Evolutionary conservation across 2,797 vertebrate species (phyloP).

Genomic region (Sebastes hopkinsi): DNA sequence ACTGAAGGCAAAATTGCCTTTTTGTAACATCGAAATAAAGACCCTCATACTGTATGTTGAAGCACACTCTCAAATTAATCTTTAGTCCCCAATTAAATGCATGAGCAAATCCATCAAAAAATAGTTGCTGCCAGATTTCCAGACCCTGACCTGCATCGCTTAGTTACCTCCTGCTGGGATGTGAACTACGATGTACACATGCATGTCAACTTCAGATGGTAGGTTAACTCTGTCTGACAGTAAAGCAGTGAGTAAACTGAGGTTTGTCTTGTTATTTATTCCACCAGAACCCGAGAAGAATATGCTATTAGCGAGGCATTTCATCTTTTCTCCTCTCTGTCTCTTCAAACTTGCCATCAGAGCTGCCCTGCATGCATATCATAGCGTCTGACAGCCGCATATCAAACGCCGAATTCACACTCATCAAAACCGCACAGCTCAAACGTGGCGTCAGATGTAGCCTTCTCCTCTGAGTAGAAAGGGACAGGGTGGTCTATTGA

Average conservation of each 20-base stretch:
- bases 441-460: conserved; percentile 48
- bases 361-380: conserved; percentile 36
- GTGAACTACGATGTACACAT: not conserved
- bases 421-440: conserved; percentile 50
- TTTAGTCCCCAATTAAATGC: not conserved
- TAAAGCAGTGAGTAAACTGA: not conserved
- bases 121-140: not conserved
- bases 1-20: not conserved
- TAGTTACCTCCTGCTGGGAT: not conserved
- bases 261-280: conserved; percentile 16
- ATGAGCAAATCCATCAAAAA: conserved; percentile 1
- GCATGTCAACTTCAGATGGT: conserved; percentile 3
- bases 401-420: conserved; percentile 58
- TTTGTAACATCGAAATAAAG: not conserved
- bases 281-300: conserved; percentile 7
- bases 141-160: not conserved
- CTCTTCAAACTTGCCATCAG: conserved; percentile 43
- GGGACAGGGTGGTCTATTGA: conserved; percentile 55
- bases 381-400: conserved; percentile 48
- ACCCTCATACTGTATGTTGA: not conserved
- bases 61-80: not conserved
- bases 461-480: conserved; percentile 46
- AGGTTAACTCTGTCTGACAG: conserved; percentile 31
- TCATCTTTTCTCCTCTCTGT: conserved; percentile 45
- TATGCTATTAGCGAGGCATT: conserved; percentile 43